phyloP scores from a whole-genome alignment of 2,888 invertebrate species.

The Cyaniris semiargus region DNA sequence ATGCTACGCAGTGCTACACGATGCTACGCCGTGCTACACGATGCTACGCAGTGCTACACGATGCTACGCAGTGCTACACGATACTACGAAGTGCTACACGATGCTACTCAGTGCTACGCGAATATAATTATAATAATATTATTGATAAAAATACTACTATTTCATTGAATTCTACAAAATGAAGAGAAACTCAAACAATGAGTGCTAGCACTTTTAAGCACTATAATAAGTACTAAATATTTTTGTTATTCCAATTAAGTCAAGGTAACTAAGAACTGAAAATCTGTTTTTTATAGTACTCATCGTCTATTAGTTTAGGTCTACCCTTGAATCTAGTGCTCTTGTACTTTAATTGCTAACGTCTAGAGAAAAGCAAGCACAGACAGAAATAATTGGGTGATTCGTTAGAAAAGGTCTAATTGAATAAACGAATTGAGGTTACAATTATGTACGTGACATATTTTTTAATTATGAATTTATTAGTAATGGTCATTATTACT shows the following conservation, averaged over 20 bases:
- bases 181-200: no score
- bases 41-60: no score
- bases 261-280: not conserved
- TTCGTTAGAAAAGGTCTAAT: not conserved
- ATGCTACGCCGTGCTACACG: no score
- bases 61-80: no score
- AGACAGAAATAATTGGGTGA: slow-evolving; percentile 2
- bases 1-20: no score
- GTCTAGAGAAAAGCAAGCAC: not conserved
- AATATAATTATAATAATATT: no score
- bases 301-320: not conserved
- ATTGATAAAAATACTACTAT: no score
- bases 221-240: no score
- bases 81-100: no score
- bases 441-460: not conserved
- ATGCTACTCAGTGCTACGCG: no score
- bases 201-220: no score
- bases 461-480: not conserved
- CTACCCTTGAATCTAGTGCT: not conserved
- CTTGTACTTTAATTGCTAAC: not conserved
- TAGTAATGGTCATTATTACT: not conserved
- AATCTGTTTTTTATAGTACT: not conserved
- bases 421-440: not conserved
- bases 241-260: not conserved
- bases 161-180: no score